These are phyloP conservation scores for Drosophila subobscura DNA, from an alignment of 1,140 invertebrate species.

Conservation along the genomic window DNA sequence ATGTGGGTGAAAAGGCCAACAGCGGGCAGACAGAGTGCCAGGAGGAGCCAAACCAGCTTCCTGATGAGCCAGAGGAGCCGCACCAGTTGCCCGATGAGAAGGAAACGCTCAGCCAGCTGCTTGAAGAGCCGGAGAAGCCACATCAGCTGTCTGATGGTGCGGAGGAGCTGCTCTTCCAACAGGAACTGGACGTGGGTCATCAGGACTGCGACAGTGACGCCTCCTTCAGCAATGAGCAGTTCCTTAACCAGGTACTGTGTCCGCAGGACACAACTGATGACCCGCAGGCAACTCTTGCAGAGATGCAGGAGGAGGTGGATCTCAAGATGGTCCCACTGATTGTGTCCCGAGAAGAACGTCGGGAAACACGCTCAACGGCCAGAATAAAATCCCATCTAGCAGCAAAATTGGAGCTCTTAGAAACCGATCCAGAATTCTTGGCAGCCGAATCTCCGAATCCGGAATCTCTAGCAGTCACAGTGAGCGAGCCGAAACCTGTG, in stretches of 20 bases:
- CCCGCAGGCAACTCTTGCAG: too few relatives aligned
- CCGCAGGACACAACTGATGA: conserved; percentile 15
- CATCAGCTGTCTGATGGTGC: not conserved
- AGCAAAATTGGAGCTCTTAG: too few relatives aligned
- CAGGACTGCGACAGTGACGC: conserved; percentile 16
- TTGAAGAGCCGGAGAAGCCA: not conserved
- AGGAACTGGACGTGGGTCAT: conserved; percentile 14
- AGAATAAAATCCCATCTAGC: conserved; percentile 53
- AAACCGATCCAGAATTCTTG: too few relatives aligned
- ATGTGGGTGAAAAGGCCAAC: conserved; percentile 10
- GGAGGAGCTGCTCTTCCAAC: not conserved
- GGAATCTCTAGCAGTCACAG: too few relatives aligned
- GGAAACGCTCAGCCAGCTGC: not conserved
- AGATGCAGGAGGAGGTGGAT: not conserved
- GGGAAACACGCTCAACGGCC: conserved; percentile 52
- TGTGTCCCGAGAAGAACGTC: conserved; percentile 30
- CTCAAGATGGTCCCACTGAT: not conserved
- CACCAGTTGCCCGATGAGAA: not conserved
- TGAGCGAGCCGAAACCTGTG: too few relatives aligned
- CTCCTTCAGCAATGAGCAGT: conserved; percentile 70
- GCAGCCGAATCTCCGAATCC: too few relatives aligned
- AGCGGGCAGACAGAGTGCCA: conserved; percentile 8
- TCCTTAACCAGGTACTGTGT: conserved; percentile 52
- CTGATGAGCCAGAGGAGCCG: too few relatives aligned
- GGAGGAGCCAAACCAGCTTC: conserved; percentile 1